A percentile compares a stretch with the other conserved stretches of the same genome.
Evolutionary conservation across 2,797 vertebrate genomes (phyloP).

Genomic region (Liasis olivaceus): DNA sequence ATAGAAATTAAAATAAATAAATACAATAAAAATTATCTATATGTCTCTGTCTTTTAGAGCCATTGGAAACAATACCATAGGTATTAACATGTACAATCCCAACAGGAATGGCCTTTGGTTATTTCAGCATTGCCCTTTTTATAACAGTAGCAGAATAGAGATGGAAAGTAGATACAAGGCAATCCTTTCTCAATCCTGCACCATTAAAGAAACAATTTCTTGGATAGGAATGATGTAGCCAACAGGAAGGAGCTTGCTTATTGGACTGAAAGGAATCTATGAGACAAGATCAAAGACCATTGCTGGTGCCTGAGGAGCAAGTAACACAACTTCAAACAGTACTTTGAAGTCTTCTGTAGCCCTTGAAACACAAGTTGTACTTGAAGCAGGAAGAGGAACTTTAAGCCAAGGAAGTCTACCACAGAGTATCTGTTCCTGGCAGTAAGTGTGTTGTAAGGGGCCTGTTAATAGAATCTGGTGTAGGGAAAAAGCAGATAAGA

Average conservation of each 20-base stretch:
- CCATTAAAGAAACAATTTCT: neutral
- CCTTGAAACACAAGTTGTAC: neutral
- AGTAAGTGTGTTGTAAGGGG: neutral
- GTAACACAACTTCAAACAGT: neutral
- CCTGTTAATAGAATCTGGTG: neutral
- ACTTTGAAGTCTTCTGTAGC: neutral
- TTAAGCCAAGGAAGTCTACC: neutral
- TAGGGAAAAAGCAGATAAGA: neutral
- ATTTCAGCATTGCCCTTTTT: neutral
- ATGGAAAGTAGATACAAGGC: neutral
- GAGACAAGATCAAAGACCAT: neutral
- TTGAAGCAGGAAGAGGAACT: neutral
- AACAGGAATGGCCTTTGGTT: neutral
- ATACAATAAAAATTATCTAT: neutral
- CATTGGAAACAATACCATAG: neutral
- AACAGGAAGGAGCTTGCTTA: neutral
- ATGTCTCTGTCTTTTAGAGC: neutral
- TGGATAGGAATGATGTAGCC: neutral
- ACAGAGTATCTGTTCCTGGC: neutral
- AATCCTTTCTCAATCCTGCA: neutral
- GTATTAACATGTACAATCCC: neutral
- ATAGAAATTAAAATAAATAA: too few species aligned
- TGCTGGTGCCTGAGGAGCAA: neutral
- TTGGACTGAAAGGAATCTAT: neutral
- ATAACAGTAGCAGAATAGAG: neutral